Evolutionary conservation across 1,140 invertebrate species (phyloP), one percentile per base, ranked within the genome.

Genomic region (Pemphigus obesinymphae): DNA sequence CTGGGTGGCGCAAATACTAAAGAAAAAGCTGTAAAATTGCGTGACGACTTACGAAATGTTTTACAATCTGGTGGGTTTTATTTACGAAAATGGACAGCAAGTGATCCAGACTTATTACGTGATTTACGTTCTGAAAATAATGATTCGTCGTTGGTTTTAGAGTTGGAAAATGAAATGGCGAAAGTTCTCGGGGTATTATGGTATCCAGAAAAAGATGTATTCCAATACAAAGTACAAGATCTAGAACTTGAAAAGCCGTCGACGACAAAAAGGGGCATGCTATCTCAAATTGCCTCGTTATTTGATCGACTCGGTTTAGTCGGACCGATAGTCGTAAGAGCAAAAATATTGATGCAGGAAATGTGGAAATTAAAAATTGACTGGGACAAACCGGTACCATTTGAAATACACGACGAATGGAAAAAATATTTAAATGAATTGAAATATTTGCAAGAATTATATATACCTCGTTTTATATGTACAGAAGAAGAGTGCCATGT

Each of bases 241-340:
- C n/a, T n/a, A 50, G 17, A 20, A 3, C 2, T 17, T 3, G 48
- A 68, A 40, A 40, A 17, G n/a, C 37, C 3, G 37, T 13, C 3
- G 2, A 45, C 20, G 10, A 82, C 82, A 13, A 84, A 85, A 68
- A 15, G 83, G 15, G 11, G 58, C n/a, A 76, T 85, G 29, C 58
- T 84, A 11, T 82, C 72, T 20, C 63, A 82, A 29, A 84, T 85
- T 63, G 78, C 84, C 7, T 82, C 70, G 31, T 75, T 86, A 17
- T 86, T 83, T 55, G 86, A 86, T 82, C 86, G 85, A 17, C 29
- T 86, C 15, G 85, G 85, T 3, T 82, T 86, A 7, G 13, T 86
- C 1, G 80, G 63, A 8, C 85, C 85, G 17, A 82, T 86, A 20
- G 83, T 83, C 13, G 73, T 11, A n/a, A n/a, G n/a, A n/a, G n/a